Conservation (phyloP, 2,888 invertebrate genomes). For the Drosophila robusta region DNA sequence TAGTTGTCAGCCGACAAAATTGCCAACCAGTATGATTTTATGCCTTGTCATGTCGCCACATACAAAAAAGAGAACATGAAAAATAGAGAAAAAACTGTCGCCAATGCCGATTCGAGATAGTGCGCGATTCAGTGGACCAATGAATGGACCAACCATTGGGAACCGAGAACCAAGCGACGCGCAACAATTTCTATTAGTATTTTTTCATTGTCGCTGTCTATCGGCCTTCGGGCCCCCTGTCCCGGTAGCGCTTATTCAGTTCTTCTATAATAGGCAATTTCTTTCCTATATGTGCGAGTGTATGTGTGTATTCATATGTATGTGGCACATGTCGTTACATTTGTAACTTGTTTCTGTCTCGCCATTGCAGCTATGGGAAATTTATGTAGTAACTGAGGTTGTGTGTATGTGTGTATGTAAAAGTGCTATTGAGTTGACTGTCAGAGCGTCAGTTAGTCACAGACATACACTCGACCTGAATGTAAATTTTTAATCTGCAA, state of each 20-base stretch:
- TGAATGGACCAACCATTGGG: slow-evolving; percentile 32
- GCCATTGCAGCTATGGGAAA: slow-evolving; percentile 44
- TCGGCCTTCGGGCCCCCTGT: slow-evolving; percentile 14
- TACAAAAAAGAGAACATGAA: slow-evolving; percentile 8
- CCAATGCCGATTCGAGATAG: slow-evolving; percentile 63
- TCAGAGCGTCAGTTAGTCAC: slow-evolving; percentile 49
- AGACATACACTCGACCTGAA: slow-evolving; percentile 79
- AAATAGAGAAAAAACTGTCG: slow-evolving; percentile 21
- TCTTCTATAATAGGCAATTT: slow-evolving; percentile 56
- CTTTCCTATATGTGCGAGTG: slow-evolving; percentile 11
- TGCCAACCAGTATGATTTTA: slow-evolving; percentile 54
- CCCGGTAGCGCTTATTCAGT: slow-evolving; percentile 18
- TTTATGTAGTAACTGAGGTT: slow-evolving; percentile 40
- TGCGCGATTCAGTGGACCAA: slow-evolving; percentile 43
- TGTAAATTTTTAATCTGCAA: slow-evolving; percentile 78
- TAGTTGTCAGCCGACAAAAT: slow-evolving; percentile 41
- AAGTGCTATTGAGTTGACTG: slow-evolving; percentile 54
- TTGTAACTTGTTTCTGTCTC: slow-evolving; percentile 59
- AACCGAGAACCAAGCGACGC: slow-evolving; percentile 49
- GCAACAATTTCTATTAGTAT: slow-evolving; percentile 71
- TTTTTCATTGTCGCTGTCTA: slow-evolving; percentile 58
- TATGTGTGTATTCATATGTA: slow-evolving; percentile 5
- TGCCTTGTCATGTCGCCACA: slow-evolving; percentile 50
- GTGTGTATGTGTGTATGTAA: slow-evolving; percentile 30
- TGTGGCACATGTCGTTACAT: slow-evolving; percentile 54